phyloP scores from a whole-genome alignment of 23 tunicate genomes.

The Trididemnum clinides region DNA sequence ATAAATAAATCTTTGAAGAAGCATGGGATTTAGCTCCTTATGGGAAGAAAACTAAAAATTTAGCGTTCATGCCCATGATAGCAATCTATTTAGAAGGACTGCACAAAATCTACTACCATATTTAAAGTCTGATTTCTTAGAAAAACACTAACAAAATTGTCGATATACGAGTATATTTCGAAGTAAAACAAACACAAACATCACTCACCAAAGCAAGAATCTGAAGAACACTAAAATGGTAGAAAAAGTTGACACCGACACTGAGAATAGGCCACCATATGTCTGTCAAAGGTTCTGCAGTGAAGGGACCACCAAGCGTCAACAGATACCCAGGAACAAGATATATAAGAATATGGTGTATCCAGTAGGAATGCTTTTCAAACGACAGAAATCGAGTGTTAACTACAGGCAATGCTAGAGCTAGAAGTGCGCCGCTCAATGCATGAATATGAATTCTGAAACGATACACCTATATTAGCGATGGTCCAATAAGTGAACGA shows the following conservation, averaged over 20 bases:
- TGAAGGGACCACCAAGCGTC: slow-evolving; percentile 57
- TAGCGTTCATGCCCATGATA: too few species aligned
- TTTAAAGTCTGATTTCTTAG: too few species aligned
- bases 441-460: slow-evolving; percentile 80
- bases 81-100: too few species aligned
- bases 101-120: too few species aligned
- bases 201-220: slow-evolving; percentile 76
- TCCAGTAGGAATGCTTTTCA: slow-evolving; percentile 79
- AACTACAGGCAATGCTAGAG: slow-evolving; percentile 68
- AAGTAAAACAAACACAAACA: too few species aligned
- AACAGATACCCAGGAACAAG: slow-evolving; percentile 66
- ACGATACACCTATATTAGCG: not conserved
- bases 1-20: too few species aligned
- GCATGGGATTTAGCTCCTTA: too few species aligned
- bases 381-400: slow-evolving; percentile 74
- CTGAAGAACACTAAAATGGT: slow-evolving; percentile 82
- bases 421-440: slow-evolving; percentile 78
- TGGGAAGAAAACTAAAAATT: too few species aligned
- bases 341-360: slow-evolving; percentile 83
- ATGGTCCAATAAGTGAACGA: not conserved
- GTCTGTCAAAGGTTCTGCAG: slow-evolving; percentile 60
- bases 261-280: slow-evolving; percentile 68
- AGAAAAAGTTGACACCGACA: slow-evolving; percentile 66
- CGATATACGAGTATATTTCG: too few species aligned
- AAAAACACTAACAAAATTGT: too few species aligned